Percentiles rank a stretch among this genome's conserved stretches.
Conservation (phyloP, 2,888 invertebrate genomes). For the Ametastegia equiseti region DNA sequence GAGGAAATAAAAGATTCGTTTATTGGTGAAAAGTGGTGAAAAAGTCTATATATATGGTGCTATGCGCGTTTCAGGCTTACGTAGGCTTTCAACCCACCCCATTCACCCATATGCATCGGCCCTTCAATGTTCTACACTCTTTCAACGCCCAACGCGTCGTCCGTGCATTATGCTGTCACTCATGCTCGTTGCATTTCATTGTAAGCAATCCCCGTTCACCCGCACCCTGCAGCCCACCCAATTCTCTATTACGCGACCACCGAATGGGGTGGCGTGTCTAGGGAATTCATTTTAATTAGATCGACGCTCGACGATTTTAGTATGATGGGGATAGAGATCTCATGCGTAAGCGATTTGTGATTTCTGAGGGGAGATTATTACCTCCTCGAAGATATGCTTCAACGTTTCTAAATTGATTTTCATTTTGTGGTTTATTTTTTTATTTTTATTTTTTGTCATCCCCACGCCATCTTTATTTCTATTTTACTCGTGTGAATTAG, state of each 20-base stretch:
- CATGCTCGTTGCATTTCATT: constrained; percentile 47
- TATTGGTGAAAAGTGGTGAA: background rate
- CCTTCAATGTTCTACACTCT: constrained; percentile 31
- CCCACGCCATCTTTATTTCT: too few relatives aligned
- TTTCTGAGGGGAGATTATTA: constrained; percentile 22
- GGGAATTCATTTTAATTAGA: constrained; percentile 48
- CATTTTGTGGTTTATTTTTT: too few relatives aligned
- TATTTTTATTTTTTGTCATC: too few relatives aligned
- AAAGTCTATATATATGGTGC: background rate
- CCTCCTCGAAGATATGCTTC: background rate
- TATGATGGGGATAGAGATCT: constrained; percentile 22
- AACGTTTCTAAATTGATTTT: background rate
- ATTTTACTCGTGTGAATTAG: too few relatives aligned
- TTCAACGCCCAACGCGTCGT: constrained; percentile 27
- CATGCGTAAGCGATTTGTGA: constrained; percentile 41
- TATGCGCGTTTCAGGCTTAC: background rate
- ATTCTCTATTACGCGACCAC: constrained; percentile 37
- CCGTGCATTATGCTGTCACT: constrained; percentile 45
- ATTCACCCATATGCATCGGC: background rate
- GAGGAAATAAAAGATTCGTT: too few relatives aligned
- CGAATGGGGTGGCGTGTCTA: constrained; percentile 39
- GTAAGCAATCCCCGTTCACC: constrained; percentile 11
- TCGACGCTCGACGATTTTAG: constrained; percentile 38
- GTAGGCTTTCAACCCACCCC: background rate
- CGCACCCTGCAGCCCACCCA: background rate